Conservation (phyloP, 2,113 vertebrate genomes). For the Forbesichthys papilliferus region DNA sequence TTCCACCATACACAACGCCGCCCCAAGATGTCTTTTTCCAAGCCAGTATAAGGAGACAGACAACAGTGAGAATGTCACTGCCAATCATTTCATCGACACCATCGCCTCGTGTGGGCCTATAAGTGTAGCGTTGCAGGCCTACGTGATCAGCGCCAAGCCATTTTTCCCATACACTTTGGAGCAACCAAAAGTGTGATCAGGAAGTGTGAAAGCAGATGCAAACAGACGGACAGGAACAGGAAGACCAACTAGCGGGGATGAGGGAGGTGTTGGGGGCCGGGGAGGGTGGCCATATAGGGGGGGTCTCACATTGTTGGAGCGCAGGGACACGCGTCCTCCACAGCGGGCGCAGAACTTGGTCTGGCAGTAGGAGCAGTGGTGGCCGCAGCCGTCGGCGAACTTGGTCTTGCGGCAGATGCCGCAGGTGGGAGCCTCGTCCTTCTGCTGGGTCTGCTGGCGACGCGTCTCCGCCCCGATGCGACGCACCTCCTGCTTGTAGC, state of each 20-base stretch:
- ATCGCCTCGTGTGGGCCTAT: too few species aligned
- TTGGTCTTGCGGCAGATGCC: slow-evolving; percentile 98
- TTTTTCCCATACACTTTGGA: slow-evolving; percentile 55
- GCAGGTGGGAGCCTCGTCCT: slow-evolving; percentile 95
- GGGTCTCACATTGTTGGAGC: slow-evolving; percentile 94
- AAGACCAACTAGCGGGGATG: slow-evolving; percentile 32
- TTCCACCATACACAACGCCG: too few species aligned
- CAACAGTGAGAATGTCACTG: neutral
- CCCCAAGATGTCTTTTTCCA: too few species aligned
- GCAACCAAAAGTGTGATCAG: slow-evolving; percentile 56
- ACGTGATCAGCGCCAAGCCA: slow-evolving; percentile 39
- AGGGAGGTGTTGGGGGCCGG: slow-evolving; percentile 19
- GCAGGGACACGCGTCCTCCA: slow-evolving; percentile 93
- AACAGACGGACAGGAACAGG: slow-evolving; percentile 37
- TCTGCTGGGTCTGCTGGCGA: slow-evolving; percentile 91
- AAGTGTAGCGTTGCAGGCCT: slow-evolving; percentile 10
- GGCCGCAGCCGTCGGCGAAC: slow-evolving; percentile 96
- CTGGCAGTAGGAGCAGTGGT: slow-evolving; percentile 97
- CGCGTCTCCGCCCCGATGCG: slow-evolving; percentile 94
- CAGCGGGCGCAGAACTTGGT: slow-evolving; percentile 98
- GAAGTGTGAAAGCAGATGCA: slow-evolving; percentile 38
- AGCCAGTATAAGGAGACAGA: slow-evolving; percentile 17
- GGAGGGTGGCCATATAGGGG: neutral
- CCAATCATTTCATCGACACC: too few species aligned
- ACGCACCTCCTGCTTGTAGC: slow-evolving; percentile 97